Base-by-base conservation (phyloP, 2,113 vertebrate genomes). In the Pelecanoides urinatrix region DNA sequence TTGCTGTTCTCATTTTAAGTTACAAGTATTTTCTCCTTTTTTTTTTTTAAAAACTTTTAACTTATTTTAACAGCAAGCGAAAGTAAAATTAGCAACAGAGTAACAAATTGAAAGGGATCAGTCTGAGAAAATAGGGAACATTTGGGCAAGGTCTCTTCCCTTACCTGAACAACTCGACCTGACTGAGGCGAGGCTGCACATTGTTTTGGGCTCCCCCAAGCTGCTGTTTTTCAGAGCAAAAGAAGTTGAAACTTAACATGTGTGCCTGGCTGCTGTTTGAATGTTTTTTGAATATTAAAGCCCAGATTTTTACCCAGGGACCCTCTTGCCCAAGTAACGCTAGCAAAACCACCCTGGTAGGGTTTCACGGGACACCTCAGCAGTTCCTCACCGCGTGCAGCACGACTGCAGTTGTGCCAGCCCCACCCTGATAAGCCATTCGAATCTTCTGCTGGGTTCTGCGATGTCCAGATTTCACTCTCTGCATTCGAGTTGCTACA, bases 371-470 rank as follows among this genome's bases (percentile, higher is more conserved):
- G 22, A 52, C 22, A 38, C 11, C 13, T 76, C 22, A 15, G 86
- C 53, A n/a, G 70, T 15, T 4, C 29, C 9, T 53, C 0, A 0
- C 19, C 5, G 2, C 6, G 10, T 6, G 50, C 9, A 55, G 30
- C 5, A 4, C 1, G 1, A 29, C 56, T 75, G 74, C 42, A 25
- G 34, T 3, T 36, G 68, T 29, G 13, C 38, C 25, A 66, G 40
- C 17, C 1, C 1, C 59, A 53, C 25, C 22, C 6, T 45, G 3
- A 5, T 4, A 27, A 40, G 53, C 6, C 38, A 21, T 42, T 58
- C 2, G 3, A 49, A 49, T 36, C 59, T 85, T 66, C 21, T 1
- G 27, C 56, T 30, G 25, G 52, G 16, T 36, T 56, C 89, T 61
- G 17, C 6, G 15, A 6, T 7, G 20, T 26, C 22, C 61, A 32